Evolutionary conservation across 1,140 invertebrate genomes (phyloP).

Genomic region (Papilio xuthus): DNA sequence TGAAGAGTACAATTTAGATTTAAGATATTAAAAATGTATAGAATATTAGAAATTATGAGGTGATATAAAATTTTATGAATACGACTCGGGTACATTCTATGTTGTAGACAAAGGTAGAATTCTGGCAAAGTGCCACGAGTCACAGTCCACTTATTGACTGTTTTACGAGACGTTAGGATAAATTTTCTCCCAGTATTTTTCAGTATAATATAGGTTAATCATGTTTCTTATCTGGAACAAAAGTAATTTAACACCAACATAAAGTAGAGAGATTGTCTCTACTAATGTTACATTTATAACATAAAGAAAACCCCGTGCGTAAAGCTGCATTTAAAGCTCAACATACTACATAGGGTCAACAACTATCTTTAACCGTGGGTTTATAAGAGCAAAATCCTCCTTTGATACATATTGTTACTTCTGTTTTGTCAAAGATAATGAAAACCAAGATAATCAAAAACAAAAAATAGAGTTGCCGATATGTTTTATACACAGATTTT

Average conservation of each 20-base stretch:
- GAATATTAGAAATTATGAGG: neutral
- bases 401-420: no score
- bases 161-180: neutral
- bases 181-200: neutral
- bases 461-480: no score
- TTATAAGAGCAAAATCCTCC: no score
- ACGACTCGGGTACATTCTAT: neutral
- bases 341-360: no score
- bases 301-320: no score
- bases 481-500: no score
- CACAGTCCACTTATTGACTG: neutral
- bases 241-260: neutral
- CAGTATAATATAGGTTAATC: neutral
- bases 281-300: neutral
- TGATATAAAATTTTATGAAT: neutral
- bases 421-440: no score
- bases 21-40: no score
- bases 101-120: neutral
- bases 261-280: neutral
- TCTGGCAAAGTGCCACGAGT: neutral
- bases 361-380: no score
- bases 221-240: neutral
- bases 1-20: no score
- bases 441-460: no score
- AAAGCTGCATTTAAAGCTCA: no score